These are phyloP conservation scores for Otolemur garnettii DNA, from an alignment of 2,113 vertebrate species.

Conservation along the genomic window DNA sequence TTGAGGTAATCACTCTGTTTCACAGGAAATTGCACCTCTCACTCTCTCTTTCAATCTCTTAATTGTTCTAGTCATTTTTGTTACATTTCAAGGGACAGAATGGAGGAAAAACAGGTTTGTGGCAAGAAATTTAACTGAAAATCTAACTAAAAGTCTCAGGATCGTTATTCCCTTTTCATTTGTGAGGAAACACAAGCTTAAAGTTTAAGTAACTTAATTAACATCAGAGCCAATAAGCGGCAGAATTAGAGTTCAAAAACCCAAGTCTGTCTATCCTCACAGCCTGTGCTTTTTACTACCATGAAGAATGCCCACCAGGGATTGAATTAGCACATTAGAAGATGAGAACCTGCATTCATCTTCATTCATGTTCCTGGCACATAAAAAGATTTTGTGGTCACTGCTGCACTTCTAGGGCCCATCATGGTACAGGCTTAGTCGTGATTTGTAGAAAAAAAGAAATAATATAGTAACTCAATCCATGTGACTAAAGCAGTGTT, in stretches of 20 bases:
- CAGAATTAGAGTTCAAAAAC: constrained; percentile 3
- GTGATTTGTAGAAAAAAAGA: not conserved
- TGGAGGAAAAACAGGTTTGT: not conserved
- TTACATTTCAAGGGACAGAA: not conserved
- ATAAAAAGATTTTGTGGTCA: not conserved
- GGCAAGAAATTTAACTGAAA: not conserved
- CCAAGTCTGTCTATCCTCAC: not conserved
- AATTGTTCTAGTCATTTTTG: not conserved
- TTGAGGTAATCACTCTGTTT: not conserved
- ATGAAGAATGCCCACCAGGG: not conserved
- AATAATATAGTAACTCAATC: not conserved
- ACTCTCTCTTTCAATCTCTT: not conserved
- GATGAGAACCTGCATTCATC: not conserved
- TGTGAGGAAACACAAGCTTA: not conserved
- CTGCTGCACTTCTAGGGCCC: not conserved
- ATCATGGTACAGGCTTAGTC: not conserved
- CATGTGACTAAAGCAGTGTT: not conserved
- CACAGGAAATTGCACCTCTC: not conserved
- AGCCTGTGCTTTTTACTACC: not conserved
- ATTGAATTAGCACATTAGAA: not conserved
- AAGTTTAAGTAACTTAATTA: not conserved
- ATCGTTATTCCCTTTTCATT: not conserved
- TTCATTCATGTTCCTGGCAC: not conserved
- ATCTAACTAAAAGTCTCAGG: not conserved
- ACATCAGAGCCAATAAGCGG: not conserved